A percentile compares a stretch with the other conserved stretches of the same genome.
phyloP scores from a whole-genome alignment of 2,888 invertebrate species.

The Lasioglossum vierecki region DNA sequence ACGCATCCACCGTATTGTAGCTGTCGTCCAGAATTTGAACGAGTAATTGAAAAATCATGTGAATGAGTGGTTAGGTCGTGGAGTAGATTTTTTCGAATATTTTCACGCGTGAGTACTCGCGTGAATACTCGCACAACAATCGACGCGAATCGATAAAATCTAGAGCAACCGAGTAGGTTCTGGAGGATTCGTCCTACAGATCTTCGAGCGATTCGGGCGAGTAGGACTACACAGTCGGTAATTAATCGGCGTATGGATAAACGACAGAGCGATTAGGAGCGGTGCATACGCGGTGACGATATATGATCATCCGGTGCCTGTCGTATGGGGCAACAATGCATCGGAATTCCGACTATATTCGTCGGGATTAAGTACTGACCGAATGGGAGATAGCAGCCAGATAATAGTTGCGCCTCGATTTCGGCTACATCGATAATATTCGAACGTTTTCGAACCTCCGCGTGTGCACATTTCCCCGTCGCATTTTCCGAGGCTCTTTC shows the following conservation, averaged over 20 bases:
- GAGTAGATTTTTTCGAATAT: too few relatives aligned
- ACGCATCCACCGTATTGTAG: too few relatives aligned
- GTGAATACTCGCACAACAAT: background rate
- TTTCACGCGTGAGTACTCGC: background rate
- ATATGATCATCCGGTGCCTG: conserved; percentile 71
- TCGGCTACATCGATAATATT: conserved; percentile 73
- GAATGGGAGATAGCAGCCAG: conserved; percentile 63
- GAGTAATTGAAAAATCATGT: too few relatives aligned
- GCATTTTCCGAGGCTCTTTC: conserved; percentile 53
- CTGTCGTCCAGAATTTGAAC: too few relatives aligned
- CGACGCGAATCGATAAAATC: background rate
- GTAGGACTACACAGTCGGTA: conserved; percentile 75
- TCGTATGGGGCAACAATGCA: conserved; percentile 78
- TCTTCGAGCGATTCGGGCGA: conserved; percentile 26
- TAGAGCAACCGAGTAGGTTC: background rate
- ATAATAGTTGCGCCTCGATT: conserved; percentile 63
- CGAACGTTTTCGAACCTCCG: conserved; percentile 34
- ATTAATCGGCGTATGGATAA: conserved; percentile 75
- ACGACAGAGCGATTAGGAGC: conserved; percentile 75
- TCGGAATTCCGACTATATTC: conserved; percentile 74
- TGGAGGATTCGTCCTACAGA: background rate
- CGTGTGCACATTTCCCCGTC: conserved; percentile 56
- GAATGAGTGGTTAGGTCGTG: too few relatives aligned
- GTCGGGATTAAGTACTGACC: conserved; percentile 70
- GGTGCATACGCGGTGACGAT: conserved; percentile 62